phyloP scores from a whole-genome alignment of 2,888 invertebrate genomes.

The Spialia ferax region DNA sequence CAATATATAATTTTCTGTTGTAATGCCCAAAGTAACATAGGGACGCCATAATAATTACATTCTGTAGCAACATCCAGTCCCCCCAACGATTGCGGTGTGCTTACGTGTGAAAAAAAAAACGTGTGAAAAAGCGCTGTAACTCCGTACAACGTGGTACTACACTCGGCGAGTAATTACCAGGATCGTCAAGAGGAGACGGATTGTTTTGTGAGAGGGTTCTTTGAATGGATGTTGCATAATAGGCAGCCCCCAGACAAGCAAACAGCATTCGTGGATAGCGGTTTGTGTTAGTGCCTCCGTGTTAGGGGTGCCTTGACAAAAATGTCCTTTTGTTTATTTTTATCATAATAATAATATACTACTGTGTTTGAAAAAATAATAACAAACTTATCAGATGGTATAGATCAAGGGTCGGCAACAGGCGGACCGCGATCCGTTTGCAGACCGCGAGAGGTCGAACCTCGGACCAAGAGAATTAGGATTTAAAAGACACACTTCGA shows the following conservation, averaged over 20 bases:
- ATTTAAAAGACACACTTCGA: too few relatives aligned
- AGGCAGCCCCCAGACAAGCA: constrained; percentile 43
- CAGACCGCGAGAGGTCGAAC: too few relatives aligned
- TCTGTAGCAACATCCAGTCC: background rate
- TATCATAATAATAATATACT: background rate
- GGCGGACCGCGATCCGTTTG: too few relatives aligned
- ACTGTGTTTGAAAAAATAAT: too few relatives aligned
- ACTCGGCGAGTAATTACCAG: constrained; percentile 52
- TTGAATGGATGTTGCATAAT: constrained; percentile 50
- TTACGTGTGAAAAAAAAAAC: background rate
- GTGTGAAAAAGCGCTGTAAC: too few relatives aligned
- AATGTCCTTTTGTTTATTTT: background rate
- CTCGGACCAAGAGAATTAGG: too few relatives aligned
- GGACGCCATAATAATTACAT: background rate
- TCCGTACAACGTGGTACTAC: too few relatives aligned
- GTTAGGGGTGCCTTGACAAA: background rate
- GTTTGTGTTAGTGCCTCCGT: background rate
- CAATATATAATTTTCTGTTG: too few relatives aligned
- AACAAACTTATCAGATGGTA: too few relatives aligned
- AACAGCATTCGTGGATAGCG: constrained; percentile 32
- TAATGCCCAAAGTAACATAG: too few relatives aligned
- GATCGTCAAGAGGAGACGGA: constrained; percentile 53
- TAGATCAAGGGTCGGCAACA: too few relatives aligned
- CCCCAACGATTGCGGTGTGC: background rate
- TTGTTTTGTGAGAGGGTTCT: constrained; percentile 46